phyloP scores from a whole-genome alignment of 2,888 invertebrate genomes.

The Poecilobothrus nobilitatus region DNA sequence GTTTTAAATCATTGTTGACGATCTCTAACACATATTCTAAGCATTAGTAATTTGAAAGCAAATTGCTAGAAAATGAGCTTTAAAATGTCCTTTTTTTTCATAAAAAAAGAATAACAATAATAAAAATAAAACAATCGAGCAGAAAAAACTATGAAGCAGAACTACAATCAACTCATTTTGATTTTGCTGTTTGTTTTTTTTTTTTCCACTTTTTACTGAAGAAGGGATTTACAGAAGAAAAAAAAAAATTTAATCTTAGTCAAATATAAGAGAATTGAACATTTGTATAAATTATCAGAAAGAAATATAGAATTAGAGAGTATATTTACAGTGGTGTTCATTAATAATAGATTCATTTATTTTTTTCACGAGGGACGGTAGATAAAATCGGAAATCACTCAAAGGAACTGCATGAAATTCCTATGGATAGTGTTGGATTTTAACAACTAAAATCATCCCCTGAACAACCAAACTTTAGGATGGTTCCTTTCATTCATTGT shows the following conservation, averaged over 20 bases:
- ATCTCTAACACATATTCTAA: neutral
- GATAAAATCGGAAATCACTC: too few species aligned
- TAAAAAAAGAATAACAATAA: neutral
- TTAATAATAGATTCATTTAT: too few species aligned
- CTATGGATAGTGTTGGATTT: too few species aligned
- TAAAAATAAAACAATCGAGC: neutral
- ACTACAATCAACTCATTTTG: neutral
- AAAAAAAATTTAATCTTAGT: neutral
- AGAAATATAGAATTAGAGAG: too few species aligned
- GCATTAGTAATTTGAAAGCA: neutral
- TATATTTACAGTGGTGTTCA: too few species aligned
- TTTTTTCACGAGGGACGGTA: too few species aligned
- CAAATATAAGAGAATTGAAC: neutral
- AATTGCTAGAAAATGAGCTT: neutral
- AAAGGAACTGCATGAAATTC: too few species aligned
- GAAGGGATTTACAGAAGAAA: neutral
- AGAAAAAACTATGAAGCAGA: neutral
- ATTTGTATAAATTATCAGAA: neutral
- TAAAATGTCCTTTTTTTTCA: neutral
- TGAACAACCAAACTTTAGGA: too few species aligned
- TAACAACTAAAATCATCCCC: too few species aligned
- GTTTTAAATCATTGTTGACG: neutral
- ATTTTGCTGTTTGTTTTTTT: neutral
- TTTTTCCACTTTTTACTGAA: neutral
- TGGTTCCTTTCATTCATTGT: too few species aligned